Evolutionary conservation across 2,797 vertebrate genomes (phyloP), one percentile per base, ranked within the genome.

Genomic region (Lepilemur septentrionalis): DNA sequence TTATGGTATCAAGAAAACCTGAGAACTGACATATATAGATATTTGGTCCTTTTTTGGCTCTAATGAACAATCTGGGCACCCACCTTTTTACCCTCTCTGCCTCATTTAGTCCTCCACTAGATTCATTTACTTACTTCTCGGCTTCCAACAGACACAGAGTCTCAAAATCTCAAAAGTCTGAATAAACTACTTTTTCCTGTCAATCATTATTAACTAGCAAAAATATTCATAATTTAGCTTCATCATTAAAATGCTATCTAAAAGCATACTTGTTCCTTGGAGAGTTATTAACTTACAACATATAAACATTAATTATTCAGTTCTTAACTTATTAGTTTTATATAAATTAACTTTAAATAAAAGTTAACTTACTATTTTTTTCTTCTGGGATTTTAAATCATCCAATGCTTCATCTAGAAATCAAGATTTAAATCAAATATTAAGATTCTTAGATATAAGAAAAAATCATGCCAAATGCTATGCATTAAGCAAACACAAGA

Each of bases 311-410:
- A 87, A 76, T 95, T 94, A 95, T 89, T 73, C 78, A 89, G n/a
- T 96, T 96, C 43, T 95, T 91, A 95, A 91, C 72, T 85, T 95
- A 93, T 78, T 90, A 69, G 3, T 94, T 80, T 94, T 94, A 97
- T 35, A 94, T 88, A 97, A 96, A 95, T 96, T 94, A 97, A 96
- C 23, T 91, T 98, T 80, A 96, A 95, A 93, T 95, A 95, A 96
- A 90, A 93, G n/a, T 97, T 93, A 93, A 99, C 99, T 99, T 99
- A 99, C 99, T 98, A 99, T 99, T 99, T 99, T 99, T 98, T 99
- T 99, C 99, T 99, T 99, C 97, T 99, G 99, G 93, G 98, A 98
- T 98, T 99, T 99, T 96, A 99, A 98, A 96, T 99, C 99, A 97
- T 99, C 99, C 97, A 99, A 98, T 0, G 99, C 99, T 97, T 99